phyloP scores from a whole-genome alignment of 2,113 vertebrate genomes.

The Ceyx melanurus region DNA sequence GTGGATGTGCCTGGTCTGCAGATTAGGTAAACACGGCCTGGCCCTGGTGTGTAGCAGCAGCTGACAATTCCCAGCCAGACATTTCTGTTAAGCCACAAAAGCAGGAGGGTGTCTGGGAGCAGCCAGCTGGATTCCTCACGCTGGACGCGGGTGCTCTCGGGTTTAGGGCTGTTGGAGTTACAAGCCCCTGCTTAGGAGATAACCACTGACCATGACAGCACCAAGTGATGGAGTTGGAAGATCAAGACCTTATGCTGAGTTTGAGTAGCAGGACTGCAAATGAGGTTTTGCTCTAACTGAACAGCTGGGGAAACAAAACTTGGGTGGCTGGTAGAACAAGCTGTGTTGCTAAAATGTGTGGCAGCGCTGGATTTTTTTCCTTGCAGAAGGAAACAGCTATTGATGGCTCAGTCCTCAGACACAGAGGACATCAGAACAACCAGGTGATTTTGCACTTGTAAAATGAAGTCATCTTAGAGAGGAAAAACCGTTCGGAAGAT shows the following conservation, averaged over 20 bases:
- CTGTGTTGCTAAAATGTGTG: rapidly evolving
- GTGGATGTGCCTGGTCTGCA: slow-evolving; percentile 54
- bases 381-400: neutral
- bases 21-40: slow-evolving; percentile 24
- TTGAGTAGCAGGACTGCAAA: neutral
- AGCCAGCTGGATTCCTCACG: neutral
- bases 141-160: rapidly evolving
- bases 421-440: neutral
- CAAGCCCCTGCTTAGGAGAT: rapidly evolving
- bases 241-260: neutral
- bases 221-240: neutral
- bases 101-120: neutral
- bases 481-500: neutral
- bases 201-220: rapidly evolving
- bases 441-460: neutral
- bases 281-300: neutral
- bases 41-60: neutral
- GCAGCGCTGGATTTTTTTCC: neutral
- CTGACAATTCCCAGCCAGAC: slow-evolving; percentile 4
- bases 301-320: neutral
- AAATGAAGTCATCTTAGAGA: neutral
- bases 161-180: neutral
- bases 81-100: neutral
- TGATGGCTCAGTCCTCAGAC: neutral
- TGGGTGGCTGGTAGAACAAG: neutral